phyloP scores from a whole-genome alignment of 1,140 invertebrate genomes.

The Philotrypesis tridentata region DNA sequence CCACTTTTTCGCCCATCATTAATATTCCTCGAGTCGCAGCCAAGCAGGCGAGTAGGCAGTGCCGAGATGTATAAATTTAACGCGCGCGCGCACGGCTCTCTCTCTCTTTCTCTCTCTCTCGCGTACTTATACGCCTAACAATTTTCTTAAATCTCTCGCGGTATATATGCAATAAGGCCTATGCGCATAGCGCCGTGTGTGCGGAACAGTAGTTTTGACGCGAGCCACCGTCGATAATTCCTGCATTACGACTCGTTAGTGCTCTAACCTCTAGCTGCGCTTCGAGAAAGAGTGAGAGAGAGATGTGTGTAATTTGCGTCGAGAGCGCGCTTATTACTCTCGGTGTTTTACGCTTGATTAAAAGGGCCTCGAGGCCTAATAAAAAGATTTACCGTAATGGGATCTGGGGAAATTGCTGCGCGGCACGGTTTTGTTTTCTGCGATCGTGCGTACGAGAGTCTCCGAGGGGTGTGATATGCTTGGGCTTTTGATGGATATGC shows the following conservation, averaged over 20 bases:
- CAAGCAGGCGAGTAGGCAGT: not conserved
- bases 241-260: not conserved
- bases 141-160: not conserved
- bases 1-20: not conserved
- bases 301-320: not conserved
- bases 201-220: not conserved
- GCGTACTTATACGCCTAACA: not conserved
- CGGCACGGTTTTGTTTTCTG: not conserved
- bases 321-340: not conserved
- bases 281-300: not conserved
- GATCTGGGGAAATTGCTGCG: not conserved
- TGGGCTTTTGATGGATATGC: not conserved
- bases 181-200: too few species aligned
- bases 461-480: too few species aligned
- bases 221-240: not conserved
- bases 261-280: not conserved
- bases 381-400: constrained; percentile 14
- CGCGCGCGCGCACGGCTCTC: too few species aligned
- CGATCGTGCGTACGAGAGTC: not conserved
- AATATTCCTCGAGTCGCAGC: not conserved
- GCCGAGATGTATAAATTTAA: not conserved
- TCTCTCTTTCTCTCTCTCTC: not conserved
- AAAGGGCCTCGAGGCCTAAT: not conserved
- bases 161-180: not conserved
- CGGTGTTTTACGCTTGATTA: not conserved